phyloP scores from a whole-genome alignment of 2,888 invertebrate species.

The Leucozona laternaria region DNA sequence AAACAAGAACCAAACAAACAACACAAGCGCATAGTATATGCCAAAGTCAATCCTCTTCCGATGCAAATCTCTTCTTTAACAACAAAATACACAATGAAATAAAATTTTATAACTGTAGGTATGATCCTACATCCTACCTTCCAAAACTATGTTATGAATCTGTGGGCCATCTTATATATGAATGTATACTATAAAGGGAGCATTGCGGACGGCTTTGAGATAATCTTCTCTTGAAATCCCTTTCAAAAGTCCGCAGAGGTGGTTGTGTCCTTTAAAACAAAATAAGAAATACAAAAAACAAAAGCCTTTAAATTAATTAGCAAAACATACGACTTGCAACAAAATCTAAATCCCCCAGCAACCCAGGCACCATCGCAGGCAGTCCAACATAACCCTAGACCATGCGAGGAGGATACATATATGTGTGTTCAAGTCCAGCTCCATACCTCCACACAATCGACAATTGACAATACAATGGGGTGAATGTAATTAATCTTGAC shows the following conservation, averaged over 20 bases:
- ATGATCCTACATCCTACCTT: not conserved
- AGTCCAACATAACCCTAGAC: conserved; percentile 41
- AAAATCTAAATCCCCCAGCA: conserved; percentile 33
- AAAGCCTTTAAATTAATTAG: conserved; percentile 69
- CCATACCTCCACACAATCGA: conserved; percentile 57
- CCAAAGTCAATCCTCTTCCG: conserved; percentile 56
- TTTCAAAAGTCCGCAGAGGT: conserved; percentile 58
- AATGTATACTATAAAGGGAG: not conserved
- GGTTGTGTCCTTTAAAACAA: not conserved
- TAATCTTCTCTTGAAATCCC: conserved; percentile 66
- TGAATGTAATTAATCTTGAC: conserved; percentile 83
- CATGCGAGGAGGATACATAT: not conserved
- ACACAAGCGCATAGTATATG: conserved; percentile 2
- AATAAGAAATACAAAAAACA: conserved; percentile 16
- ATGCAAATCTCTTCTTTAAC: conserved; percentile 53
- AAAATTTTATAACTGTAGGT: conserved; percentile 46
- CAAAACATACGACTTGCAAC: conserved; percentile 58
- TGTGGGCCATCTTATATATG: conserved; percentile 11
- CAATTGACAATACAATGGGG: conserved; percentile 83
- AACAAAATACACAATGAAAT: conserved; percentile 19
- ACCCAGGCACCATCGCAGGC: not conserved
- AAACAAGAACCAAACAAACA: not conserved
- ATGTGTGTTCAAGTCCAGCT: conserved; percentile 50
- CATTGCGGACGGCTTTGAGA: conserved; percentile 47
- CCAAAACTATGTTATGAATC: conserved; percentile 41